These are phyloP conservation scores for Enteromius argenteus DNA, from an alignment of 2,797 vertebrate genomes.

Conservation along the genomic window DNA sequence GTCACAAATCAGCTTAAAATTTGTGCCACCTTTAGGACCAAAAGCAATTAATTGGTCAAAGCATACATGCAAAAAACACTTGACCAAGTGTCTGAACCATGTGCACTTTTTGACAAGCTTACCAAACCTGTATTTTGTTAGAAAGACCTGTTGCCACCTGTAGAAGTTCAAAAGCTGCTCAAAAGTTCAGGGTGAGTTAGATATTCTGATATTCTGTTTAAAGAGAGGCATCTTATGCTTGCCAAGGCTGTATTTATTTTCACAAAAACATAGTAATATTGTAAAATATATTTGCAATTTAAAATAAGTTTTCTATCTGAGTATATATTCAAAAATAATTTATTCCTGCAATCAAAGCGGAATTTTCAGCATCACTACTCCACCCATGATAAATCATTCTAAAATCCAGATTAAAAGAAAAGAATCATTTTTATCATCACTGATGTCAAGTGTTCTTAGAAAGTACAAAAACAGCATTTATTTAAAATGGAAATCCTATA, in stretches of 20 bases:
- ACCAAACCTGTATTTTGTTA: slow-evolving; percentile 9
- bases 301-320: not conserved
- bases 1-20: not conserved
- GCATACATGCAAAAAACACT: not conserved
- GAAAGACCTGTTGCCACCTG: not conserved
- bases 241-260: not conserved
- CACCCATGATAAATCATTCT: not conserved
- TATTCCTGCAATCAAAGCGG: not conserved
- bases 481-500: not conserved
- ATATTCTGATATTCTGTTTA: not conserved
- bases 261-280: not conserved
- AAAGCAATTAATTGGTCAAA: not conserved
- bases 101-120: not conserved
- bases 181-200: not conserved
- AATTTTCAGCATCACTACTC: not conserved
- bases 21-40: not conserved
- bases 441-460: not conserved
- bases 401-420: not conserved
- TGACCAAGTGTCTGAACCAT: not conserved
- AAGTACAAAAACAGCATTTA: not conserved
- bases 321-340: not conserved
- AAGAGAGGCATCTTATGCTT: not conserved
- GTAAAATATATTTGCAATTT: not conserved
- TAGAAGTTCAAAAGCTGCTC: not conserved
- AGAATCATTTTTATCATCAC: not conserved